Conservation (phyloP, 2,888 invertebrate species). For the Drosophila maculinotata region DNA sequence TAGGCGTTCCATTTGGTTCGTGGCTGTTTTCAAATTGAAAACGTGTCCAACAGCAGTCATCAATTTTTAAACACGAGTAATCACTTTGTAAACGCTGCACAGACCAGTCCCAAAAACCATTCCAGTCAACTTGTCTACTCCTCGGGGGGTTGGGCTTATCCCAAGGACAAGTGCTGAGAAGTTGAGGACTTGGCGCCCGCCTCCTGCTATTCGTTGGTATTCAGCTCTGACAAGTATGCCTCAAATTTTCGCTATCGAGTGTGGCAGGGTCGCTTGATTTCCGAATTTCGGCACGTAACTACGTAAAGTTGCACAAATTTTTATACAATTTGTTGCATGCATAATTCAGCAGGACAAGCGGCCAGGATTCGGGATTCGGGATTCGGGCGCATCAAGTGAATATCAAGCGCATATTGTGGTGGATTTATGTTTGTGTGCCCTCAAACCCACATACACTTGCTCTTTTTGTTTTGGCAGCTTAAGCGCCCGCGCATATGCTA, state of each 20-base stretch:
- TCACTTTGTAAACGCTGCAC: constrained; percentile 81
- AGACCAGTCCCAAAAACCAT: constrained; percentile 25
- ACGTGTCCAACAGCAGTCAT: constrained; percentile 81
- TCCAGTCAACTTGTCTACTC: constrained; percentile 23
- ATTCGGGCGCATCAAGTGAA: constrained; percentile 55
- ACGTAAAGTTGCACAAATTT: constrained; percentile 80
- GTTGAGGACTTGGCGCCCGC: constrained; percentile 11
- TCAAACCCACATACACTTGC: constrained; percentile 15
- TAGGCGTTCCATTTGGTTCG: constrained; percentile 39
- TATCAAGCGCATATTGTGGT: constrained; percentile 57
- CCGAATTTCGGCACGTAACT: constrained; percentile 81
- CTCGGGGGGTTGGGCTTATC: constrained; percentile 62
- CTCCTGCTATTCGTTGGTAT: constrained; percentile 24
- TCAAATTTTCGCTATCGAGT: constrained; percentile 61
- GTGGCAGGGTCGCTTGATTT: constrained; percentile 60
- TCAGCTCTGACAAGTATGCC: constrained; percentile 64
- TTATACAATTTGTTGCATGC: constrained; percentile 83
- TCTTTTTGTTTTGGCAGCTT: constrained; percentile 32
- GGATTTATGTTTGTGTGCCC: constrained; percentile 72
- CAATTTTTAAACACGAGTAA: constrained; percentile 83
- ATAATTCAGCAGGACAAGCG: constrained; percentile 77
- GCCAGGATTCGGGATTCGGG: constrained; percentile 51
- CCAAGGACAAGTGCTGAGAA: constrained; percentile 14
- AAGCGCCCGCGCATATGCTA: constrained; percentile 62
- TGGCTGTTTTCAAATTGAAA: constrained; percentile 77